Percentiles rank a stretch among this genome's conserved stretches.
Evolutionary conservation across 2,113 vertebrate genomes (phyloP).

Genomic region (Pristiophorus japonicus): DNA sequence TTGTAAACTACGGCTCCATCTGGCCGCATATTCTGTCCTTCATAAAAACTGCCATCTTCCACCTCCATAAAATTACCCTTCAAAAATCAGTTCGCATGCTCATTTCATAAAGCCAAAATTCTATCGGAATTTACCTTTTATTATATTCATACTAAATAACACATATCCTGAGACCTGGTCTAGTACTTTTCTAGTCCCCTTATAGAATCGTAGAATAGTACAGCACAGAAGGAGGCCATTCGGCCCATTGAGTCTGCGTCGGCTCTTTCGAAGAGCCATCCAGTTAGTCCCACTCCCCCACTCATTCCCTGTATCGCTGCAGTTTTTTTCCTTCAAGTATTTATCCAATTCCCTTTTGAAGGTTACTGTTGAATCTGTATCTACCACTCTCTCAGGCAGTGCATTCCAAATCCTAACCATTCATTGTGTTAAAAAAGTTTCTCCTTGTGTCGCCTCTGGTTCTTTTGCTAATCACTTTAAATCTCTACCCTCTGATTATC

Average conservation of each 20-base stretch:
- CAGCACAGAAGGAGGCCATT: background rate
- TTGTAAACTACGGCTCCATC: too few species aligned
- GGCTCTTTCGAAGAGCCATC: background rate
- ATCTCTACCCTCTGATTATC: background rate
- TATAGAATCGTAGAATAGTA: background rate
- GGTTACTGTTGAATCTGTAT: background rate
- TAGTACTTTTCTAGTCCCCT: background rate
- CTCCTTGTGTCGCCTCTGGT: background rate
- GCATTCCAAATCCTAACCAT: background rate
- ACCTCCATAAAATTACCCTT: too few species aligned
- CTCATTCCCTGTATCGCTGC: background rate
- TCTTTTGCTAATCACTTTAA: background rate
- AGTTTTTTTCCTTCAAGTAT: background rate
- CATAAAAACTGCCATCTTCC: too few species aligned
- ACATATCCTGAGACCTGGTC: too few species aligned
- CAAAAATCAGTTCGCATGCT: too few species aligned
- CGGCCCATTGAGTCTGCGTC: background rate
- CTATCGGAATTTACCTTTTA: too few species aligned
- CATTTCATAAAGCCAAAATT: too few species aligned
- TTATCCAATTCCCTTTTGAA: background rate
- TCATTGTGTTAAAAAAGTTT: background rate
- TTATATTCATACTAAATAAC: too few species aligned
- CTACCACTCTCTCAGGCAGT: background rate
- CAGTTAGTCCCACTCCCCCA: background rate
- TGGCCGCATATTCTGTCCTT: too few species aligned